These are phyloP conservation scores for Lophura nycthemera DNA, from an alignment of 2,113 vertebrate genomes.

Conservation along the genomic window DNA sequence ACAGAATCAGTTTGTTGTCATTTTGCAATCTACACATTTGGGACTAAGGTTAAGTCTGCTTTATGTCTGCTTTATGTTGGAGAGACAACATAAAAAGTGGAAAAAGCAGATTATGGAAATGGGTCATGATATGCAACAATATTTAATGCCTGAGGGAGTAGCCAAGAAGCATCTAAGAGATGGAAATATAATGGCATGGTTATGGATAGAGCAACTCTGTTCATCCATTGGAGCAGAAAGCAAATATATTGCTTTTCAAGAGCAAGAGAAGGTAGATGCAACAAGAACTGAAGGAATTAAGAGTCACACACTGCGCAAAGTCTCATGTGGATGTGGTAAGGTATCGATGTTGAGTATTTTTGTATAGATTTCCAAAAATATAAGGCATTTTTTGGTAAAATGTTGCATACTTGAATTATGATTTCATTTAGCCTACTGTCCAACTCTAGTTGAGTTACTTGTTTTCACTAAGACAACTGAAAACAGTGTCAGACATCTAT, in stretches of 20 bases:
- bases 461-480: neutral
- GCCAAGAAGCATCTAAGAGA: neutral
- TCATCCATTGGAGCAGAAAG: constrained; percentile 32
- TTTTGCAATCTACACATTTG: neutral
- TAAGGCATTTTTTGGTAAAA: neutral
- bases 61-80: neutral
- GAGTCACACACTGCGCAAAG: neutral
- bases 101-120: constrained; percentile 29
- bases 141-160: constrained; percentile 4
- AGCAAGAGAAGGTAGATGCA: neutral
- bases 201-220: constrained; percentile 12
- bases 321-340: neutral
- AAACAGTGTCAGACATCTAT: neutral
- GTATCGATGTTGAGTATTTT: neutral
- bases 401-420: neutral
- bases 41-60: neutral
- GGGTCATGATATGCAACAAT: neutral
- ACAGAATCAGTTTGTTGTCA: constrained; percentile 10
- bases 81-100: neutral
- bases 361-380: neutral
- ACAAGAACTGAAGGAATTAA: neutral
- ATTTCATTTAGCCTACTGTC: neutral
- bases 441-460: neutral
- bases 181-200: neutral
- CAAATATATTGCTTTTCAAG: constrained; percentile 17